Evolutionary conservation across 2,888 invertebrate genomes (phyloP).

Genomic region (Leptopilina syphax): DNA sequence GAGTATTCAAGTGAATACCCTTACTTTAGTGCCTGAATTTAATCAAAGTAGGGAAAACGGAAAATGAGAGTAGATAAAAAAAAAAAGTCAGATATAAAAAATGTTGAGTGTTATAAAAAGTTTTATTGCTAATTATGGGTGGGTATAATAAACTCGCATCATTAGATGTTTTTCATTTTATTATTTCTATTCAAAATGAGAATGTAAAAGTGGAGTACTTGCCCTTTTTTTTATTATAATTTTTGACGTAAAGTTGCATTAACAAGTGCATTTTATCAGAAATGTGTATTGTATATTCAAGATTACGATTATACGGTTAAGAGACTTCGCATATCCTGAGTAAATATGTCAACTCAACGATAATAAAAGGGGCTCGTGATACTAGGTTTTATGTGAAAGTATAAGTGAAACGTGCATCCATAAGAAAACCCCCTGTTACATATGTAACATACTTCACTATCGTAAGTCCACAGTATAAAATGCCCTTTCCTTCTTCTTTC

Average conservation of each 20-base stretch:
- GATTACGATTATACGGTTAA: constrained; percentile 1
- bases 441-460: constrained; percentile 56
- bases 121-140: constrained; percentile 3
- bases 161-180: background rate
- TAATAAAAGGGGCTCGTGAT: constrained; percentile 50
- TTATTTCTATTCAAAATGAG: too few relatives aligned
- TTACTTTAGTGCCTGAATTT: constrained; percentile 14
- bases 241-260: constrained; percentile 4
- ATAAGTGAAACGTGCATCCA: constrained; percentile 64
- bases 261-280: background rate
- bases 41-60: background rate
- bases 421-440: constrained; percentile 57
- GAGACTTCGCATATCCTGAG: constrained; percentile 17
- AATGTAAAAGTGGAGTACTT: background rate
- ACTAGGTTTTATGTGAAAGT: constrained; percentile 56
- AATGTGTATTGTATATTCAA: constrained; percentile 12
- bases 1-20: constrained; percentile 14
- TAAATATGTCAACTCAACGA: constrained; percentile 19
- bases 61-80: background rate
- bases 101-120: background rate
- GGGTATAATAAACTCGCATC: background rate
- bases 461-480: constrained; percentile 9
- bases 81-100: background rate
- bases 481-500: background rate
- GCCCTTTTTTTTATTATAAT: background rate